These are phyloP conservation scores for Pseudochirops corinnae DNA, from an alignment of 2,797 vertebrate genomes.

Conservation along the genomic window DNA sequence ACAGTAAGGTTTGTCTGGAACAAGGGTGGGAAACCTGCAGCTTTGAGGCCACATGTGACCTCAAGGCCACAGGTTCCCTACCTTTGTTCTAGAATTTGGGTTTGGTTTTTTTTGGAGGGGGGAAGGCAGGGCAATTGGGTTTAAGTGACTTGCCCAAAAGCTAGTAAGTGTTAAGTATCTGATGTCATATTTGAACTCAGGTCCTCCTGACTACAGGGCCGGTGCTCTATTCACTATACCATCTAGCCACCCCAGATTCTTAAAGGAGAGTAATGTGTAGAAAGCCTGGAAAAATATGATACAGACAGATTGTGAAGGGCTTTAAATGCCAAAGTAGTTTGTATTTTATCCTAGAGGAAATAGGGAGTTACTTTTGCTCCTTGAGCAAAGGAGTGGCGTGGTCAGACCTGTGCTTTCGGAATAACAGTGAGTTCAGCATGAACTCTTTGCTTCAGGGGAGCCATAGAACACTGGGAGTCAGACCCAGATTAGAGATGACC, in stretches of 20 bases:
- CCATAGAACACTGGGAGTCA: neutral
- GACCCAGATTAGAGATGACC: neutral
- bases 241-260: neutral
- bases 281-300: neutral
- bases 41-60: no score
- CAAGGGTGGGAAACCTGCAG: no score
- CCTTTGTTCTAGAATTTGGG: no score
- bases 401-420: neutral
- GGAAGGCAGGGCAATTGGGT: no score
- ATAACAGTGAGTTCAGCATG: neutral
- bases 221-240: no score
- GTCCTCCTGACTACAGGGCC: no score
- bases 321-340: neutral
- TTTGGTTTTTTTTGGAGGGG: no score
- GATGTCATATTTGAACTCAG: no score
- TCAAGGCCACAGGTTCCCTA: no score
- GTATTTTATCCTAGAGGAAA: neutral
- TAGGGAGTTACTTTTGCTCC: neutral
- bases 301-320: neutral
- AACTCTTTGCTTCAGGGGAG: neutral
- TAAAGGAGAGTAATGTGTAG: neutral
- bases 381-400: neutral
- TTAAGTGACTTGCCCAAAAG: no score
- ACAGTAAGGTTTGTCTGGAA: neutral
- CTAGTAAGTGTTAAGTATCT: no score